phyloP scores from a whole-genome alignment of 2,113 vertebrate genomes.

The Climacteris rufus region DNA sequence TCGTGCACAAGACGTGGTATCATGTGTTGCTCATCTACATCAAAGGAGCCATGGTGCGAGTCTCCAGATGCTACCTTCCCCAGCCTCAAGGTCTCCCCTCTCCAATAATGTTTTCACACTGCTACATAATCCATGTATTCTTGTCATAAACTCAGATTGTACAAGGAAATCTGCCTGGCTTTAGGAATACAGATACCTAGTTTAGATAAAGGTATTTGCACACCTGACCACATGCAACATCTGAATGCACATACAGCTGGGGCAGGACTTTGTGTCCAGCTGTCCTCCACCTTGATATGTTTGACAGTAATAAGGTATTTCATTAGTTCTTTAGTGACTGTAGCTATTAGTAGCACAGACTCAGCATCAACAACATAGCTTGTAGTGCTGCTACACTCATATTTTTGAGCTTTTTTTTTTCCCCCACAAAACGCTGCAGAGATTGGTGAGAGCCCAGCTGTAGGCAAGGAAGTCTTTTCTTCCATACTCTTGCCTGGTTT shows the following conservation, averaged over 20 bases:
- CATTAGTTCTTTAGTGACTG: not conserved
- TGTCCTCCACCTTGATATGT: not conserved
- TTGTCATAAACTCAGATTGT: not conserved
- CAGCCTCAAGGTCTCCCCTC: not conserved
- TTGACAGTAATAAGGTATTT: not conserved
- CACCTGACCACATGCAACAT: not conserved
- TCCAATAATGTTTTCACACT: not conserved
- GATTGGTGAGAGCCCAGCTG: not conserved
- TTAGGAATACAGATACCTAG: not conserved
- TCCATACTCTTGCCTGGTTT: not conserved
- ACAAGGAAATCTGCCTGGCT: not conserved
- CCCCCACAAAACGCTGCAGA: not conserved
- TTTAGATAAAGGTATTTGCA: not conserved
- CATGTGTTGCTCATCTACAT: not conserved
- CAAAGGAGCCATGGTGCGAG: not conserved
- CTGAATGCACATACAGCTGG: not conserved
- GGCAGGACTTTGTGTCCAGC: not conserved
- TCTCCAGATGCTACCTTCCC: not conserved
- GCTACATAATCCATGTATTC: not conserved
- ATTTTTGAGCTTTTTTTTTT: not conserved
- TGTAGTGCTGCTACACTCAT: not conserved
- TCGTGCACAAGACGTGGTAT: not conserved
- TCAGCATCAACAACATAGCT: not conserved
- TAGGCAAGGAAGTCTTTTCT: not conserved
- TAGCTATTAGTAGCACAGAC: not conserved